Base-by-base conservation (phyloP, 2,797 vertebrate genomes). In the Chaetodon trifasciatus region DNA sequence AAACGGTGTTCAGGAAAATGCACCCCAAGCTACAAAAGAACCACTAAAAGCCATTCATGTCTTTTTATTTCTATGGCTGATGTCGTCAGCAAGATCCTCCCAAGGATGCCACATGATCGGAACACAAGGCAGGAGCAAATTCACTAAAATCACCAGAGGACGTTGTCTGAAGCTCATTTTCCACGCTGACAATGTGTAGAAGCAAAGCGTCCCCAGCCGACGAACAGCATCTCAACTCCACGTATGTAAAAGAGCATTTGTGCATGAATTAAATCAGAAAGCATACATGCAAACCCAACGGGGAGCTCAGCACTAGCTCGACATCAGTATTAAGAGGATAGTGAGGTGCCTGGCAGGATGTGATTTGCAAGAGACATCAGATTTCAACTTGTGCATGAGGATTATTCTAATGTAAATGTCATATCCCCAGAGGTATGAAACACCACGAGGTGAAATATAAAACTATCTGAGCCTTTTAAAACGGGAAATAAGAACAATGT, bases 201-300 rank as follows among this genome's bases (percentile, higher is more conserved):
- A 73, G 64, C 2, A 3, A 57, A 3, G 9, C 53, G 16, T 64
- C 62, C 32, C 6, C n/a, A n/a, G 35, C 58, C 39, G 56, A 9
- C 39, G 58, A 21, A 53, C 19, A 49, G 16, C 5, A 13, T 6
- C 77, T 66, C 57, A 77, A 42, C 39, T 75, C 52, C 24, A 58
- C 12, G n/a, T 35, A 55, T 65, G 32, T 28, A 86, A 74, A 74
- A 56, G 16, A 70, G 53, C 12, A 79, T 81, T 13, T 70, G 46
- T 46, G 24, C n/a, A 52, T 42, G 64, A 63, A 66, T 70, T n/a
- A 50, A 70, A 65, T 66, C n/a, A 49, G 42, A 56, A 49, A 46
- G 13, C 9, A 57, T 23, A 28, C 44, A 47, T 63, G 46, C 28
- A 65, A 64, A 77, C 42, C 68, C 7, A 69, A 67, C 44, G 37